These are phyloP conservation scores for Eunapius fragilis DNA, from an alignment of 37 sponge, comb jelly and placozoan species.

Conservation along the genomic window DNA sequence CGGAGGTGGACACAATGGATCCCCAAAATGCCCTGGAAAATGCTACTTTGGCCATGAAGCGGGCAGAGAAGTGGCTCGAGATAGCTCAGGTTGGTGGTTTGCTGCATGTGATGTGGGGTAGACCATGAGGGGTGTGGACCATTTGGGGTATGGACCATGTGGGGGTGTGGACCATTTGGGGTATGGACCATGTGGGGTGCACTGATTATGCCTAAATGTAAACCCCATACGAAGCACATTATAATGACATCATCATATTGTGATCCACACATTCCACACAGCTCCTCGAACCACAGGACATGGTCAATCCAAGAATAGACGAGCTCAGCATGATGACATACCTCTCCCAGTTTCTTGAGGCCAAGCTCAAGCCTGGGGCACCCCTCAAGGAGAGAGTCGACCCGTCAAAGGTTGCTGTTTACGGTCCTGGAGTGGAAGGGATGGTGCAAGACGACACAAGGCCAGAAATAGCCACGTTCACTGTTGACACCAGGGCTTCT, in stretches of 20 bases:
- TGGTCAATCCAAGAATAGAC: constrained; percentile 92
- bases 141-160: too few species aligned
- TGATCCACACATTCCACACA: constrained; percentile 12
- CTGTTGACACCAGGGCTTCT: constrained; percentile 41
- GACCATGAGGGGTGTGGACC: background rate
- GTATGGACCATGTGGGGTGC: too few species aligned
- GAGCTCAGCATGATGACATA: constrained; percentile 99
- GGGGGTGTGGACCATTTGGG: too few species aligned
- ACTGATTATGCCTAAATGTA: too few species aligned
- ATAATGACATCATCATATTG: too few species aligned
- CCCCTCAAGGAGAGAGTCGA: constrained; percentile 63
- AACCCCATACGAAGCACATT: too few species aligned
- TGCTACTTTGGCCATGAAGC: constrained; percentile 81
- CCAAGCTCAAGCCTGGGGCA: constrained; percentile 89
- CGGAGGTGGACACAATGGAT: constrained; percentile 78
- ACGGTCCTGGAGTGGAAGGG: constrained; percentile 65
- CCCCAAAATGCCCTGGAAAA: constrained; percentile 82
- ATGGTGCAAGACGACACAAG: constrained; percentile 41
- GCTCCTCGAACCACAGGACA: constrained; percentile 92
- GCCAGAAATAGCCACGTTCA: constrained; percentile 40
- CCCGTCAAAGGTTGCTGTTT: constrained; percentile 58
- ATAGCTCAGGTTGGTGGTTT: constrained; percentile 71
- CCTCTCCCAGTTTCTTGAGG: constrained; percentile 92
- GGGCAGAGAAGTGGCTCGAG: constrained; percentile 92
- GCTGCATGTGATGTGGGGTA: too few species aligned